phyloP scores from a whole-genome alignment of 2,888 invertebrate genomes.

The Sympetrum striolatum region DNA sequence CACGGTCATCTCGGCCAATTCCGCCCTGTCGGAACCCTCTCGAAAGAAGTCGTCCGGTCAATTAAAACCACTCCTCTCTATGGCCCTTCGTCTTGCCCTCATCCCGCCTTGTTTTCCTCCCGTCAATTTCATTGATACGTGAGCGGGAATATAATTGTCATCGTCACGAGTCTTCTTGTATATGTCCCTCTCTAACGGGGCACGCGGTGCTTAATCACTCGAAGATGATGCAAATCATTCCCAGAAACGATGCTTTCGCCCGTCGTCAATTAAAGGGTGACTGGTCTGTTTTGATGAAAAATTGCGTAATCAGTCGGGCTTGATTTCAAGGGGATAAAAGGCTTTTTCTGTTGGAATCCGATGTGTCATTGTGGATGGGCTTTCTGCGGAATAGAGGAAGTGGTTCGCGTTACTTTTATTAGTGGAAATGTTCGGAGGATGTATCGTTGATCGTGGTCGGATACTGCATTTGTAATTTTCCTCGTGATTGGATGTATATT shows the following conservation, averaged over 20 bases:
- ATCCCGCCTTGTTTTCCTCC: not conserved
- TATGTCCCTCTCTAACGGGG: not conserved
- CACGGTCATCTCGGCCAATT: not conserved
- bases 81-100: not conserved
- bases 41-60: not conserved
- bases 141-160: not conserved
- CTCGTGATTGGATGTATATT: too few species aligned
- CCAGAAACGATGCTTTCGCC: not conserved
- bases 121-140: not conserved
- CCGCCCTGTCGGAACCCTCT: not conserved
- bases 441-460: too few species aligned
- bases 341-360: not conserved
- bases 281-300: not conserved
- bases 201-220: not conserved
- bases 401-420: too few species aligned
- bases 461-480: too few species aligned
- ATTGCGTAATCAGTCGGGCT: not conserved
- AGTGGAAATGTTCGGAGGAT: too few species aligned
- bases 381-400: too few species aligned
- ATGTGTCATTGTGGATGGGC: too few species aligned
- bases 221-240: not conserved
- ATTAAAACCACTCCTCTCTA: not conserved
- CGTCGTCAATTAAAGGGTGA: not conserved
- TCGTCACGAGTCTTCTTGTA: not conserved
- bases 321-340: not conserved